Conservation (phyloP, 2,797 vertebrate species). For the Rhodeus uyekii region DNA sequence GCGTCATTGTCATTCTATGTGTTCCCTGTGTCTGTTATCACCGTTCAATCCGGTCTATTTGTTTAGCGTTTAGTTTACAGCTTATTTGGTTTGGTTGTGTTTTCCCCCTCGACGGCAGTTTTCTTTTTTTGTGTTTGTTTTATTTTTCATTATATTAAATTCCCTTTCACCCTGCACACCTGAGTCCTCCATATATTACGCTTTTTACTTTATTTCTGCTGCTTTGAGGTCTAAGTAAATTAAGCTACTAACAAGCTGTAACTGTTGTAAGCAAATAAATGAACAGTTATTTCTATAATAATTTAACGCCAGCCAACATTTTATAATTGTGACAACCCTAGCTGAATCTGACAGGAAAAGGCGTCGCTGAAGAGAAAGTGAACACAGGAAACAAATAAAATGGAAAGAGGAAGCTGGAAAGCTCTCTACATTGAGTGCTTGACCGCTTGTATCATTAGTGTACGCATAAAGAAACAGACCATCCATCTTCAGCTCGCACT, state of each 20-base stretch:
- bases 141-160: no score
- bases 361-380: not conserved
- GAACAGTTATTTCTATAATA: not conserved
- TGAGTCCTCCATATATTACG: no score
- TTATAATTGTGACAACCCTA: not conserved
- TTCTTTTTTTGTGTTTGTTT: no score
- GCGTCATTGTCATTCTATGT: no score
- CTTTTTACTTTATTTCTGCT: not conserved
- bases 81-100: no score
- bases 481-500: conserved; percentile 62
- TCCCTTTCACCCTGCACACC: no score
- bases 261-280: not conserved
- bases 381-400: conserved; percentile 13
- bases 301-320: not conserved
- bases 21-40: no score
- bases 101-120: no score
- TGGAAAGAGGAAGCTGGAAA: conserved; percentile 10
- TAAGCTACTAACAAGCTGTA: not conserved
- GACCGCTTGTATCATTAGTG: conserved; percentile 72
- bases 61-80: no score
- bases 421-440: conserved; percentile 63
- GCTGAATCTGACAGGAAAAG: not conserved
- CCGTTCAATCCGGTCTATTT: no score
- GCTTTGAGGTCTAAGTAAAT: not conserved
- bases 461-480: conserved; percentile 58